Evolutionary conservation across 2,888 invertebrate species (phyloP).

Genomic region (Spodoptera littoralis): DNA sequence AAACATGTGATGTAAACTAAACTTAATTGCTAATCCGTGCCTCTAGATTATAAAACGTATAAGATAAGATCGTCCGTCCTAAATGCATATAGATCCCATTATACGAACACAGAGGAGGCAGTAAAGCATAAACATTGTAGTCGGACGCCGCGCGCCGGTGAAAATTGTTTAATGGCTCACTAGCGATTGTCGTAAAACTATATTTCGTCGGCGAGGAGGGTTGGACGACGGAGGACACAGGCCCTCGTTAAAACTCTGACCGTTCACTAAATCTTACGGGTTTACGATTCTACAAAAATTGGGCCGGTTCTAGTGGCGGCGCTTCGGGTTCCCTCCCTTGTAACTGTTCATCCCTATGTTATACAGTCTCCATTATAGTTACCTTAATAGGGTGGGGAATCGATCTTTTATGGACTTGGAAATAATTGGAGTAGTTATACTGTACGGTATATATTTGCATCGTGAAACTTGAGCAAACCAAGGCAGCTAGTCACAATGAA

Average conservation of each 20-base stretch:
- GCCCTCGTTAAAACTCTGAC: constrained; percentile 83
- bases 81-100: constrained; percentile 40
- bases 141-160: constrained; percentile 55
- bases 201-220: constrained; percentile 72
- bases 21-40: too few species aligned
- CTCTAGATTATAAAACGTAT: constrained; percentile 1
- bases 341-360: constrained; percentile 39
- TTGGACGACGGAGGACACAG: constrained; percentile 61
- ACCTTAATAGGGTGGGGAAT: constrained; percentile 34
- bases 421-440: constrained; percentile 27
- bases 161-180: constrained; percentile 76
- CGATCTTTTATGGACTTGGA: constrained; percentile 18
- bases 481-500: constrained; percentile 1
- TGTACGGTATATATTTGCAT: constrained; percentile 13
- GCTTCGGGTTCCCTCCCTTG: constrained; percentile 35
- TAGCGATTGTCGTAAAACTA: constrained; percentile 82
- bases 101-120: constrained; percentile 38
- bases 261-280: constrained; percentile 84
- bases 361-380: constrained; percentile 29
- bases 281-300: constrained; percentile 86
- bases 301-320: constrained; percentile 56
- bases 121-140: constrained; percentile 66
- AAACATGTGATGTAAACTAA: too few species aligned
- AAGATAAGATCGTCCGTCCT: constrained; percentile 6
- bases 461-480: constrained; percentile 2